Conservation (phyloP, 2,797 vertebrate genomes). For the Brachyrhaphis roseni region DNA sequence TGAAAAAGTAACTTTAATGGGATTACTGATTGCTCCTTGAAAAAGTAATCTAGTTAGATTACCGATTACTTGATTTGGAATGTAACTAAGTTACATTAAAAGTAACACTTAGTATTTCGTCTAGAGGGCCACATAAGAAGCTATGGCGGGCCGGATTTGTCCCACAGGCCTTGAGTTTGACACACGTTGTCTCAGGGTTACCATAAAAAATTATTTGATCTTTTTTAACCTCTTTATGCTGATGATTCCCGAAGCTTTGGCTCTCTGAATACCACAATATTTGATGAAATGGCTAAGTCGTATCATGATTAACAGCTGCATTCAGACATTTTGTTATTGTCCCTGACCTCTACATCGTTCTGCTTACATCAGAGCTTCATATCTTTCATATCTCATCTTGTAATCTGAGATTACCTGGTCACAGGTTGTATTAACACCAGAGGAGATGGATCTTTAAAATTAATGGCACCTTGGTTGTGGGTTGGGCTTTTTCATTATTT, state of each 20-base stretch:
- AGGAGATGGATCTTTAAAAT: background rate
- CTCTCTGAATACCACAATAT: background rate
- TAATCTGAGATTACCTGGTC: background rate
- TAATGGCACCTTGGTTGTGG: background rate
- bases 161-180: too few relatives aligned
- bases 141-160: too few relatives aligned
- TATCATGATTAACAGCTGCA: too few relatives aligned
- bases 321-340: background rate
- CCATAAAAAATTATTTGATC: background rate
- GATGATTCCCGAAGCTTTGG: background rate
- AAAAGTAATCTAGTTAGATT: too few relatives aligned
- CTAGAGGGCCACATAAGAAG: too few relatives aligned
- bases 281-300: background rate
- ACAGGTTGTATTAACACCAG: background rate
- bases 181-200: background rate
- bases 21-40: too few relatives aligned
- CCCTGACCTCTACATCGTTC: background rate
- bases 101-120: too few relatives aligned
- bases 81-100: too few relatives aligned
- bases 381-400: background rate
- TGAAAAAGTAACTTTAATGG: too few relatives aligned
- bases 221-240: background rate
- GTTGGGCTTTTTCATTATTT: background rate
- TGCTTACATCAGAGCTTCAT: background rate
- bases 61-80: too few relatives aligned